Percentiles rank a stretch among this genome's conserved stretches.
Conservation (phyloP, 2,797 vertebrate genomes). For the Eospalax fontanierii region DNA sequence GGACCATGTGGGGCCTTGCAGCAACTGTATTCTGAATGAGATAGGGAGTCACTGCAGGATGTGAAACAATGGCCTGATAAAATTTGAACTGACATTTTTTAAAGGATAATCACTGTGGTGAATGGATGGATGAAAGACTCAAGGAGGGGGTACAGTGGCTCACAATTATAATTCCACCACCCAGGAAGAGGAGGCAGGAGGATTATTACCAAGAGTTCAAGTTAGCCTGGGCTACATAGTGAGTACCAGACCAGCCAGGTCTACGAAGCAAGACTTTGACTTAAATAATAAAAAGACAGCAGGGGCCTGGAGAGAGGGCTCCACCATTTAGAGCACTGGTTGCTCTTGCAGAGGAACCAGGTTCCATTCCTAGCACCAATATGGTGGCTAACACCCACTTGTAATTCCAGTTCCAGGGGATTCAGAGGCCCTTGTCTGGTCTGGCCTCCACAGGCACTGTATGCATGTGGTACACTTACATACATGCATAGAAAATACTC, state of each 20-base stretch:
- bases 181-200: not conserved
- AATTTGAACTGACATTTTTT: conserved; percentile 28
- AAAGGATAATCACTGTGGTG: not conserved
- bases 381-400: too few species aligned
- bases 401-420: too few species aligned
- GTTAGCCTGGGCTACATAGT: not conserved
- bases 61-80: conserved; percentile 17
- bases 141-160: not conserved
- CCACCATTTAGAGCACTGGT: too few species aligned
- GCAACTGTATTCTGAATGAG: not conserved
- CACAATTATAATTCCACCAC: not conserved
- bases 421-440: too few species aligned
- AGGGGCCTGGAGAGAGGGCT: too few species aligned
- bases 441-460: too few species aligned
- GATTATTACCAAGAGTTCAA: not conserved
- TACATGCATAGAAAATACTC: too few species aligned
- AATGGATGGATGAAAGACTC: not conserved
- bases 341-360: too few species aligned
- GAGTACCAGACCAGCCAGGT: too few species aligned
- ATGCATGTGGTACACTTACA: too few species aligned
- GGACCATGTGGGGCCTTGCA: not conserved
- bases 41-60: not conserved
- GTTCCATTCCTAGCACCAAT: too few species aligned
- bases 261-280: not conserved
- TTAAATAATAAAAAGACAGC: not conserved